phyloP scores from a whole-genome alignment of 2,113 vertebrate genomes.

The Megalops atlanticus region DNA sequence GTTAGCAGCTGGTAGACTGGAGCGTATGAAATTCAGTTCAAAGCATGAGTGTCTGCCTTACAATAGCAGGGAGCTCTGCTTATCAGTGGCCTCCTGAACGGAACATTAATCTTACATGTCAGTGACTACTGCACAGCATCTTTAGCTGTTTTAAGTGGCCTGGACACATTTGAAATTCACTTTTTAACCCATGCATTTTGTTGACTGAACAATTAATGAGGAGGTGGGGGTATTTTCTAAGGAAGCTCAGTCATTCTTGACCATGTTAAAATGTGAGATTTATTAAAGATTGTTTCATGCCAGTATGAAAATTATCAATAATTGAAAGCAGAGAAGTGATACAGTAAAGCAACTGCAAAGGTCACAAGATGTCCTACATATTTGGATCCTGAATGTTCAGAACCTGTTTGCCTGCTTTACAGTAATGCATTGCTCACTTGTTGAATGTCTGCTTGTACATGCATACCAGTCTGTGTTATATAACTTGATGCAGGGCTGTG shows the following conservation, averaged over 20 bases:
- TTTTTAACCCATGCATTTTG: too few relatives aligned
- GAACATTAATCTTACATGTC: neutral
- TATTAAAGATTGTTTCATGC: too few relatives aligned
- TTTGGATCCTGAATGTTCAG: too few relatives aligned
- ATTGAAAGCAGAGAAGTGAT: too few relatives aligned
- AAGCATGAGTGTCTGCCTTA: neutral
- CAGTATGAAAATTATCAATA: too few relatives aligned
- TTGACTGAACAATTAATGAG: too few relatives aligned
- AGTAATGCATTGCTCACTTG: too few relatives aligned
- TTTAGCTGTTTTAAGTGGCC: neutral
- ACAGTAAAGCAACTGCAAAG: neutral
- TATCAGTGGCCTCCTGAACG: neutral
- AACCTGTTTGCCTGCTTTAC: too few relatives aligned
- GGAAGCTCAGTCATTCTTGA: too few relatives aligned
- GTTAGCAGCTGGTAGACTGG: neutral
- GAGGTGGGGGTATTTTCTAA: too few relatives aligned
- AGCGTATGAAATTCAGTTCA: slow-evolving; percentile 13
- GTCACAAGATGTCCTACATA: neutral
- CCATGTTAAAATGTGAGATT: slow-evolving; percentile 9
- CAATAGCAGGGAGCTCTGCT: neutral
- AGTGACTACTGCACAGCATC: neutral
- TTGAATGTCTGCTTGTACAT: neutral
- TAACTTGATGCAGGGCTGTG: neutral
- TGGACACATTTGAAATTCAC: too few relatives aligned
- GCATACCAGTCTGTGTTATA: neutral